Evolutionary conservation across 2,113 vertebrate species (phyloP).

Genomic region (Mus pahari): DNA sequence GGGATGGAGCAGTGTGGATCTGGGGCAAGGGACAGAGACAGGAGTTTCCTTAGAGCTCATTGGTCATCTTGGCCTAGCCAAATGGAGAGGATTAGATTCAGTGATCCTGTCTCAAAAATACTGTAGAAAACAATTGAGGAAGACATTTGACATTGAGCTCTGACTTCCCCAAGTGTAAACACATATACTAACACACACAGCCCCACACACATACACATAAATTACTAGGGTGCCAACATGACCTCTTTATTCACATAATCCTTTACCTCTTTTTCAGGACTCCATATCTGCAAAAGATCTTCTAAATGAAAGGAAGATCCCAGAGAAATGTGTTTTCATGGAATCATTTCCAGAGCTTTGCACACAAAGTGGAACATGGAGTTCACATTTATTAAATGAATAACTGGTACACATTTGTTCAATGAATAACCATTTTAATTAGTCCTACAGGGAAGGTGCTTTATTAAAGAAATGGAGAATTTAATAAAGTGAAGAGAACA

Average conservation of each 20-base stretch:
- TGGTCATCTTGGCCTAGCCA: neutral
- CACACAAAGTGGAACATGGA: neutral
- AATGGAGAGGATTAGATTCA: neutral
- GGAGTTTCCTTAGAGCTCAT: neutral
- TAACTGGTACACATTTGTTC: neutral
- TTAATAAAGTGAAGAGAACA: neutral
- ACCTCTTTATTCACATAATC: neutral
- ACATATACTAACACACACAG: too few relatives aligned
- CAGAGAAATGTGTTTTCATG: neutral
- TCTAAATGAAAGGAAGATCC: neutral
- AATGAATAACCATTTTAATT: slow-evolving; percentile 51
- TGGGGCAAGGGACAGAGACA: neutral
- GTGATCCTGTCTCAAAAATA: neutral
- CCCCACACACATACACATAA: neutral
- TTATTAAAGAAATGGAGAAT: neutral
- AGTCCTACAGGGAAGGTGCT: neutral
- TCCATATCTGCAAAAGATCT: neutral
- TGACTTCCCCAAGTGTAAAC: neutral
- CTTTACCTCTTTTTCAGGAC: neutral
- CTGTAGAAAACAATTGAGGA: neutral
- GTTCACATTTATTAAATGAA: slow-evolving; percentile 8
- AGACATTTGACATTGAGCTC: neutral
- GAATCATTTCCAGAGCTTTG: neutral
- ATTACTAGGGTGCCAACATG: neutral
- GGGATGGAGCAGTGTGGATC: too few relatives aligned